Evolutionary conservation across 2,797 vertebrate genomes (phyloP), one percentile per base, ranked within the genome.

Genomic region (Linurgus olivaceus): DNA sequence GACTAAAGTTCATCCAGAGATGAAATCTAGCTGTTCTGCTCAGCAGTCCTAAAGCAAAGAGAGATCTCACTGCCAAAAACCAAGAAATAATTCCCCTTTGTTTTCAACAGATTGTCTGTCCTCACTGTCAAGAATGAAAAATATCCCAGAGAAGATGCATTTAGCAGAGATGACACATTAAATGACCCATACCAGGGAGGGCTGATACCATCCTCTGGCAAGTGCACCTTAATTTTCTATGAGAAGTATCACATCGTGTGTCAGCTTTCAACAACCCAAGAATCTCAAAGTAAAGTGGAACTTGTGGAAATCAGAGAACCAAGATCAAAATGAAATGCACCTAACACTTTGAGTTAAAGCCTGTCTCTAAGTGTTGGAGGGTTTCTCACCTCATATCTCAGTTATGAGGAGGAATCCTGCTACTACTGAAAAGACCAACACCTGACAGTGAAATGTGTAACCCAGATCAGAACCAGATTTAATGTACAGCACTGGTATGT

Each of bases 51-150:
- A 76, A 90, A n/a, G 37, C 23, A 4, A 65, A 86, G 47, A 84
- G 26, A 86, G 44, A 70, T 17, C 13, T 93, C 52, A 72, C 33
- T 86, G 74, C 81, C 54, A 55, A 88, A 85, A 89, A 25, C 2
- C 1, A 25, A 94, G 65, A 79, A 81, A 70, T 84, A 38, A 62
- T 76, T 91, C 42, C 28, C 71, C 71, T 88, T 91, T 94, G 51
- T 37, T 83, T 76, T 79, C 37, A 73, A 82, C 0, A 93, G 89
- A 91, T 82, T 63, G 40, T 52, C 75, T 84, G 58, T 91, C 78
- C 91, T 79, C 76, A 52, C 67, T 66, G 48, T 86, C 62, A 86
- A 66, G 52, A 93, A 81, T 82, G 82, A 95, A 89, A 95, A 95
- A 78, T 80, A 83, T 38, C 66, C 59, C 70, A 38, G 70, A 84